Evolutionary conservation across 2,797 vertebrate genomes (phyloP), one percentile per base, ranked within the genome.

Genomic region (Sebastes itinus): DNA sequence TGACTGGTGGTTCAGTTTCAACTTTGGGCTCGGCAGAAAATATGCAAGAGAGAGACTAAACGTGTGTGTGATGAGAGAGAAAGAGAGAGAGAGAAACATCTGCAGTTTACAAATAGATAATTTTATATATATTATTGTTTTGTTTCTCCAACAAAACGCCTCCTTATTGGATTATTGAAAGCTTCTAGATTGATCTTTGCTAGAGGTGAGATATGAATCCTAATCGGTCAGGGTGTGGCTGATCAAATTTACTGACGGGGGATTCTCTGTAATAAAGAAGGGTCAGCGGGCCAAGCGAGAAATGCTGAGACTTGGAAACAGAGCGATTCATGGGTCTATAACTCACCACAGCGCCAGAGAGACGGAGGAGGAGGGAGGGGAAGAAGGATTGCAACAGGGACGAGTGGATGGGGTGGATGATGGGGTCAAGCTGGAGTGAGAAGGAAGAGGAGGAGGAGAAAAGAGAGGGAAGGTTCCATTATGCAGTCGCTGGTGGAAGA

Each of bases 261-360:
- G 80, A 76, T 81, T 83, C 46, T 27, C 18, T 35, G 81, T 92
- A 93, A 91, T 94, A 90, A 94, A 93, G 72, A 79, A 79, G 75
- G 86, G 88, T 81, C 85, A 89, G 81, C 75, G 54, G 88, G 89
- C 86, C 87, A 87, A 85, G 86, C 13, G 5, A 88, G 87, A 93
- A 92, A 84, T 93, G 94, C 92, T 93, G 92, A 94, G 87, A 87
- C 84, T 76, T 89, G 74, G 87, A 93, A 94, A 93, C 64, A 42
- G 75, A 59, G 72, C 81, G 64, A 90, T 94, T 91, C 87, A 93
- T 90, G 72, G 80, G 73, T 76, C 87, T 88, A 91, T 94, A 93
- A 94, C 82, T 93, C 92, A 94, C 63, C 74, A 35, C 33, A 49
- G 42, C 75, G 78, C 66, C 78, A 72, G 71, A 81, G 78, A 63